phyloP scores from a whole-genome alignment of 2,797 vertebrate species.

The Spatula versicolor region DNA sequence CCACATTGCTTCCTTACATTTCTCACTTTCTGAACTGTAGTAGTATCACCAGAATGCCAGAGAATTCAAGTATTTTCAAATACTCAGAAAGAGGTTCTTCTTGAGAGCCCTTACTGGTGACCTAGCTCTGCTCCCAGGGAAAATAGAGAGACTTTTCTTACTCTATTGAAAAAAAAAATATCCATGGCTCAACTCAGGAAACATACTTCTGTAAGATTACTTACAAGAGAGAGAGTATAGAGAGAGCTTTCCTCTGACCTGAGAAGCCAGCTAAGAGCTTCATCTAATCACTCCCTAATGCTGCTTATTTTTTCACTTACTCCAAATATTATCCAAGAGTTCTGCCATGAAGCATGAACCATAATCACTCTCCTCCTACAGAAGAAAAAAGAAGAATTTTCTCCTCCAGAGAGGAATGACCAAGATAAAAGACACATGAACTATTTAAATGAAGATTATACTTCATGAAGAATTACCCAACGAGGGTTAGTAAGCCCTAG shows the following conservation, averaged over 20 bases:
- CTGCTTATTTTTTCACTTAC: neutral
- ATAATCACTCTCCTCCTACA: accelerated
- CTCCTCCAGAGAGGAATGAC: neutral
- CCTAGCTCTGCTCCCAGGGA: neutral
- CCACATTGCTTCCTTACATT: neutral
- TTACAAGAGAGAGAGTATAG: neutral
- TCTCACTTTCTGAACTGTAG: neutral
- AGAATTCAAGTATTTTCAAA: neutral
- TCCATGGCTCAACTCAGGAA: neutral
- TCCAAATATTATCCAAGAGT: neutral
- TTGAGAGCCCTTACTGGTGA: neutral
- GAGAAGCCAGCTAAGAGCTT: neutral
- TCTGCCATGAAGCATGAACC: neutral
- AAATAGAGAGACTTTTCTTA: neutral
- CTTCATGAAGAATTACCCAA: neutral
- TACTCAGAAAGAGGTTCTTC: neutral
- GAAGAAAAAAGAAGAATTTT: neutral
- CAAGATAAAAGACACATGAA: neutral
- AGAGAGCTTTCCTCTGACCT: neutral
- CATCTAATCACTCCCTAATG: neutral
- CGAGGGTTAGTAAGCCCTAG: neutral
- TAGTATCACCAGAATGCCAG: neutral
- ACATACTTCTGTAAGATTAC: neutral
- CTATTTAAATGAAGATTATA: neutral
- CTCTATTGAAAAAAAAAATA: neutral